A percentile compares a stretch with the other conserved stretches of the same genome.
Conservation (phyloP, 2,797 vertebrate genomes). For the Syncerus caffer region DNA sequence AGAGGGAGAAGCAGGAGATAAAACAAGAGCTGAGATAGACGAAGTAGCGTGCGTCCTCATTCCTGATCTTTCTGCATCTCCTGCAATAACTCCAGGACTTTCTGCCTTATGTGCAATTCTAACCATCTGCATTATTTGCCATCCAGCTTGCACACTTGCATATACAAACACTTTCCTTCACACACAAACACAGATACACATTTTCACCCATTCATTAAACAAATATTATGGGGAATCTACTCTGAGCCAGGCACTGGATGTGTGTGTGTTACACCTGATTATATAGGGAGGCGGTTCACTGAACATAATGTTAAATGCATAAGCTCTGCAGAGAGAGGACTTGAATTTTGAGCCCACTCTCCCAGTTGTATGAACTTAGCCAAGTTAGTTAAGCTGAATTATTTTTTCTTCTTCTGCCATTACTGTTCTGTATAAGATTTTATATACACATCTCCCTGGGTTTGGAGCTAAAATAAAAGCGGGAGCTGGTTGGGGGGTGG, state of each 20-base stretch:
- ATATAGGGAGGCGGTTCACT: background rate
- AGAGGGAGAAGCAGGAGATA: background rate
- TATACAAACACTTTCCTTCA: background rate
- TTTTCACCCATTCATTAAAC: background rate
- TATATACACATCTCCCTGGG: background rate
- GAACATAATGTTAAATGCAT: background rate
- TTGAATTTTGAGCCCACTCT: background rate
- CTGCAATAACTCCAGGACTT: background rate
- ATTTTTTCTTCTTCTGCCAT: background rate
- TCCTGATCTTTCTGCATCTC: background rate
- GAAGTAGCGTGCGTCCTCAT: background rate
- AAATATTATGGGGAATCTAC: background rate
- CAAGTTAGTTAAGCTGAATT: background rate
- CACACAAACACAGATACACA: background rate
- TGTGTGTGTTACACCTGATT: background rate
- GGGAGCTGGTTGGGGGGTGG: background rate
- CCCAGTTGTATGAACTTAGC: constrained; percentile 5
- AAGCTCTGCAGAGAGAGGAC: background rate
- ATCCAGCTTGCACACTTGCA: background rate
- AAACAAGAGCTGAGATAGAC: background rate
- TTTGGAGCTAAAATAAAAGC: background rate
- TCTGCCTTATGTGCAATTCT: background rate
- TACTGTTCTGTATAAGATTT: background rate
- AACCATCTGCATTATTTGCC: background rate
- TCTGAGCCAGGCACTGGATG: background rate